Evolutionary conservation across 1,140 invertebrate genomes (phyloP).

Genomic region (Archegozetes longisetosus): DNA sequence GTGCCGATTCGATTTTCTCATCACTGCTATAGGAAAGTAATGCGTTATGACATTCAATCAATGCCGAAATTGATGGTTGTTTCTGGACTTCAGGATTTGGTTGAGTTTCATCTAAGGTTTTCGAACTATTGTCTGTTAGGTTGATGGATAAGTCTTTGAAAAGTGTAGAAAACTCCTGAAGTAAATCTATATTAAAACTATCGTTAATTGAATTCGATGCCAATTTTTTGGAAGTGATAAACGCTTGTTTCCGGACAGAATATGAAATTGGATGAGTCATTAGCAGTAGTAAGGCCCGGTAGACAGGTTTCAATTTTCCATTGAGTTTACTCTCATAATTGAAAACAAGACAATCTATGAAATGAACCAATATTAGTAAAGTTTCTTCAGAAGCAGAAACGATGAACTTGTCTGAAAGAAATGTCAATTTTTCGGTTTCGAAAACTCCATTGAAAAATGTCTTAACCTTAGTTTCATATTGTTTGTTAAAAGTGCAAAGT

Average conservation of each 20-base stretch:
- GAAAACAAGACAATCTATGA: slow-evolving; percentile 44
- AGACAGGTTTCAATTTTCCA: slow-evolving; percentile 28
- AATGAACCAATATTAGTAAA: slow-evolving; percentile 32
- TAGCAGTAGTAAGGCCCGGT: not conserved
- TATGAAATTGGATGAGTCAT: not conserved
- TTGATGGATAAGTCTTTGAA: not conserved
- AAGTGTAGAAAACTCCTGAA: not conserved
- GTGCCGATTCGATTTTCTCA: not conserved
- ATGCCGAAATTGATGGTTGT: not conserved
- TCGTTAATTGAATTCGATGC: not conserved
- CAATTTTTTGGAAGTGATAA: not conserved
- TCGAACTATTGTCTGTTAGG: not conserved
- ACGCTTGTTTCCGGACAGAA: not conserved
- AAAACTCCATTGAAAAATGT: slow-evolving; percentile 30
- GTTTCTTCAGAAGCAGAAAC: slow-evolving; percentile 47
- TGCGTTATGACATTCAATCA: not conserved
- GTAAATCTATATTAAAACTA: not conserved
- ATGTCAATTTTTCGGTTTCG: slow-evolving; percentile 56
- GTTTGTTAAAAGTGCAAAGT: slow-evolving; percentile 36
- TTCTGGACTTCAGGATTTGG: not conserved
- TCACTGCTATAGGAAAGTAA: not conserved
- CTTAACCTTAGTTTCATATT: slow-evolving; percentile 23
- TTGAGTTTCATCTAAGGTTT: not conserved
- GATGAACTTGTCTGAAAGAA: slow-evolving; percentile 65
- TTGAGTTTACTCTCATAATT: slow-evolving; percentile 41